Percentiles rank a stretch among this genome's conserved stretches.
phyloP scores from a whole-genome alignment of 2,888 invertebrate species.

The Apotomis capreana region DNA sequence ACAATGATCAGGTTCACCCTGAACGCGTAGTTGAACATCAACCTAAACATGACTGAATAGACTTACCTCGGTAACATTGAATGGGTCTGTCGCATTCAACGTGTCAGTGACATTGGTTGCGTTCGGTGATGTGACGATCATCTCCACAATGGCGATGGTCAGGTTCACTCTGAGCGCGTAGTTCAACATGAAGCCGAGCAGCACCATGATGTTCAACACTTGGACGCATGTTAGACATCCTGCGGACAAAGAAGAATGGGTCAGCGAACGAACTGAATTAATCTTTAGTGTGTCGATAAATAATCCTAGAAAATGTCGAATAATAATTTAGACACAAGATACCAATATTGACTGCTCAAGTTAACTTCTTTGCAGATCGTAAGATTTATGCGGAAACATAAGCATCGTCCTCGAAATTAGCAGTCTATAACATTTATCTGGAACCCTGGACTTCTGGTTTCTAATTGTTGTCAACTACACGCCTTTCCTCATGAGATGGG shows the following conservation, averaged over 20 bases:
- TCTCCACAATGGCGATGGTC: background rate
- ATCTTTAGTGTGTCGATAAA: too few species aligned
- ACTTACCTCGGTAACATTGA: conserved; percentile 74
- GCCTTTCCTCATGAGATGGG: too few species aligned
- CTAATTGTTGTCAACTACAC: too few species aligned
- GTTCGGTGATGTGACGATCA: background rate
- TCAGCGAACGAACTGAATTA: background rate
- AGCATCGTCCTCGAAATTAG: too few species aligned
- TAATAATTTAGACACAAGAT: too few species aligned
- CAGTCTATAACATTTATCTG: too few species aligned
- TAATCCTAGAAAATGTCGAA: too few species aligned
- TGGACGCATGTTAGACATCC: conserved; percentile 90
- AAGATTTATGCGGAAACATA: too few species aligned
- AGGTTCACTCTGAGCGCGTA: conserved; percentile 89
- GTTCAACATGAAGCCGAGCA: conserved; percentile 94
- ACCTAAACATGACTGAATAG: background rate
- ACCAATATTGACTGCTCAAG: too few species aligned
- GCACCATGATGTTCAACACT: conserved; percentile 92
- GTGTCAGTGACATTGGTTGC: conserved; percentile 55
- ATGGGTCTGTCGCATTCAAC: conserved; percentile 67
- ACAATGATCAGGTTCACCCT: background rate
- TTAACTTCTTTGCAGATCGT: too few species aligned
- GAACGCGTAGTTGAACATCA: background rate
- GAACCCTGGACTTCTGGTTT: too few species aligned
- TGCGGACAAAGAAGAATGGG: conserved; percentile 66